These are phyloP conservation scores for Drosophila anceps DNA, from an alignment of 2,888 invertebrate species.

Conservation along the genomic window DNA sequence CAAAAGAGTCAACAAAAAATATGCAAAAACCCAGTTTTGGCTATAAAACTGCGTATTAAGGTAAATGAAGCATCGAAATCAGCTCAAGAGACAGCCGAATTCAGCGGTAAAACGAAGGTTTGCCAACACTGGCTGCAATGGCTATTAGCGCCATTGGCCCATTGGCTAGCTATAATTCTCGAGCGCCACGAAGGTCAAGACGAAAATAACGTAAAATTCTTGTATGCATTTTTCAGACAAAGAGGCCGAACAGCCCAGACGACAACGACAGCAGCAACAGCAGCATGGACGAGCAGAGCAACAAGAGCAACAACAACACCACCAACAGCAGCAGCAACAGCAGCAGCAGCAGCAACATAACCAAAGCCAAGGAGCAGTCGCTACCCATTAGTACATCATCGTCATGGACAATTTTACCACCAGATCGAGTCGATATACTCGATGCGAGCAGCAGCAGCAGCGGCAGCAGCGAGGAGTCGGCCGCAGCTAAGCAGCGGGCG, in stretches of 20 bases:
- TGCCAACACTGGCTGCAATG: not conserved
- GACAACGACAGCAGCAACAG: slow-evolving; percentile 13
- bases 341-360: slow-evolving; percentile 9
- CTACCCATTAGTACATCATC: slow-evolving; percentile 77
- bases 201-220: slow-evolving; percentile 35
- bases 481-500: not conserved
- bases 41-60: too few species aligned
- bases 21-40: too few species aligned
- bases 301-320: slow-evolving; percentile 8
- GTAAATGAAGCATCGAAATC: too few species aligned
- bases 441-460: slow-evolving; percentile 15
- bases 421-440: slow-evolving; percentile 46
- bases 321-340: slow-evolving; percentile 19
- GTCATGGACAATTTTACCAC: slow-evolving; percentile 83
- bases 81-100: not conserved
- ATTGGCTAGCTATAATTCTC: slow-evolving; percentile 11
- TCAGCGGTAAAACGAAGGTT: not conserved
- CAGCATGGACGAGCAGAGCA: slow-evolving; percentile 33
- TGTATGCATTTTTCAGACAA: slow-evolving; percentile 28
- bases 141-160: not conserved
- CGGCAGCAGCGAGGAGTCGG: slow-evolving; percentile 15
- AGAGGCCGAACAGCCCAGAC: slow-evolving; percentile 29
- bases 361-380: slow-evolving; percentile 48
- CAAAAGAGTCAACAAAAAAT: too few species aligned
- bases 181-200: slow-evolving; percentile 17